Evolutionary conservation across 2,113 vertebrate species (phyloP).

Genomic region (Perca flavescens): DNA sequence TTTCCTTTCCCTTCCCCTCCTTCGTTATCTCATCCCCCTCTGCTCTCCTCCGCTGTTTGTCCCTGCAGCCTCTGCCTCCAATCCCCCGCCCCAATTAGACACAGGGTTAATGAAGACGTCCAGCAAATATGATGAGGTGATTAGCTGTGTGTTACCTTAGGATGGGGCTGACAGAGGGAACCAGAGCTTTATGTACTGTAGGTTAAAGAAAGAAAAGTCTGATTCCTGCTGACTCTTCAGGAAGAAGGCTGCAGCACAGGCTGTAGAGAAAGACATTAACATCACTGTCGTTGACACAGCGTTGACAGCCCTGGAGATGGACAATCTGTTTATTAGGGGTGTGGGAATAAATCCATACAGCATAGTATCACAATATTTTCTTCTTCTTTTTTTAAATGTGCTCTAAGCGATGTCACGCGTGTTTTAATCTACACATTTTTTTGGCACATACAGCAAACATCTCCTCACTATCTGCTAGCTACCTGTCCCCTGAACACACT

Average conservation of each 20-base stretch:
- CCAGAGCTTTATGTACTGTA: not conserved
- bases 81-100: constrained; percentile 8
- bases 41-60: constrained; percentile 4
- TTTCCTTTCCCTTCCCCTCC: not conserved
- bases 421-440: no score
- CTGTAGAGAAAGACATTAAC: not conserved
- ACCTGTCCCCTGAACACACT: no score
- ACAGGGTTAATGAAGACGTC: constrained; percentile 40
- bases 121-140: constrained; percentile 26
- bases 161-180: not conserved
- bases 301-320: no score
- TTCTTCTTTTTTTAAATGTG: no score
- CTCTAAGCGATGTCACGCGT: no score
- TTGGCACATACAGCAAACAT: no score
- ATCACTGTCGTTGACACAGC: not conserved
- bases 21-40: constrained; percentile 26
- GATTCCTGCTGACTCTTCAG: no score
- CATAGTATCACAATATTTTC: no score
- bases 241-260: not conserved
- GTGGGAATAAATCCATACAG: no score
- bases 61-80: not conserved
- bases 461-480: no score
- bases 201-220: constrained; percentile 9
- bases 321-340: no score
- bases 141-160: not conserved